Conservation (phyloP, 2,113 vertebrate genomes). For the Neofelis nebulosa region DNA sequence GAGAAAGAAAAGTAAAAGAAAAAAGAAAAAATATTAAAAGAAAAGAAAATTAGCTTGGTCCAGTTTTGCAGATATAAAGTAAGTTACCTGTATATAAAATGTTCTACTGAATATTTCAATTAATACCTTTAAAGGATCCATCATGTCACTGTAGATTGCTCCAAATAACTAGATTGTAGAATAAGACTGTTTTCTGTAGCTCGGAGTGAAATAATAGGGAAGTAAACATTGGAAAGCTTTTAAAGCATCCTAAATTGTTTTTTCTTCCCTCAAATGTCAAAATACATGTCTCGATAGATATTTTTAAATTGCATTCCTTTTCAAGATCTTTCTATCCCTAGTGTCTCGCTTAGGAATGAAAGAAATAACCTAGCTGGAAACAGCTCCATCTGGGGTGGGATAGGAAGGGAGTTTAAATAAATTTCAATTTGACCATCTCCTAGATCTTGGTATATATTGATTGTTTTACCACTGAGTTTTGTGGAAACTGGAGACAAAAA, state of each 20-base stretch:
- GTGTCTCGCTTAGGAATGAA: constrained; percentile 41
- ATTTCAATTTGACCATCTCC: constrained; percentile 57
- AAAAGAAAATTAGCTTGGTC: background rate
- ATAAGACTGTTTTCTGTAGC: constrained; percentile 50
- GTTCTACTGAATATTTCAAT: constrained; percentile 50
- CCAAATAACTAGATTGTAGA: constrained; percentile 24
- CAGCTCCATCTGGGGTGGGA: background rate
- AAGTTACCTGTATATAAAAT: constrained; percentile 21
- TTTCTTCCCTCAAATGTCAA: constrained; percentile 70
- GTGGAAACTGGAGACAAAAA: constrained; percentile 48
- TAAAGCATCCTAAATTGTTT: constrained; percentile 69
- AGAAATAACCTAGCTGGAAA: constrained; percentile 57
- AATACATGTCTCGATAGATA: constrained; percentile 67
- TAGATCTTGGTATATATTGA: constrained; percentile 54
- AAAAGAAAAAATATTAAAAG: background rate
- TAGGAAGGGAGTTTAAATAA: constrained; percentile 45
- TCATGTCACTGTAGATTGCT: background rate
- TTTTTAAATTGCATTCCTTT: constrained; percentile 69
- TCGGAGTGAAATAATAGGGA: constrained; percentile 55
- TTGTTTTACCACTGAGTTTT: constrained; percentile 38
- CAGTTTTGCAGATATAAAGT: background rate
- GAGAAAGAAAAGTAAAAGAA: background rate
- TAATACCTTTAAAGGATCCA: constrained; percentile 42
- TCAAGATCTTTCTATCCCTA: constrained; percentile 35
- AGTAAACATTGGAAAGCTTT: constrained; percentile 68